Evolutionary conservation across 2,888 invertebrate species (phyloP), one percentile per base, ranked within the genome.

Genomic region (Harpalus rufipes): DNA sequence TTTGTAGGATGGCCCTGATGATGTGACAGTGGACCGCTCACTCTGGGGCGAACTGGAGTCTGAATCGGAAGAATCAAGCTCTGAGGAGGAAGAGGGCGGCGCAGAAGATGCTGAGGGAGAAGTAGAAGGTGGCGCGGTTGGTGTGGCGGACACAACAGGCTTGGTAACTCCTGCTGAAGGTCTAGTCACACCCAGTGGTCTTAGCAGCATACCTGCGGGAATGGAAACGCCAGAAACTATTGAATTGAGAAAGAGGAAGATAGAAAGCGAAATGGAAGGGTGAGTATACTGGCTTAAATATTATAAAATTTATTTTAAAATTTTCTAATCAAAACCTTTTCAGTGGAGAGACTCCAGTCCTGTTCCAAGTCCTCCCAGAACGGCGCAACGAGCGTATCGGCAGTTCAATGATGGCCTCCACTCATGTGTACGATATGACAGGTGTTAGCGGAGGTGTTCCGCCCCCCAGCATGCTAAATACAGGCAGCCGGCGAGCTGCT

Each of bases 151-250:
- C 88, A 95, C 96, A 81, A 95, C 96, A 58, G 98, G 98, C 6
- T 92, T 97, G 86, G 96, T 97, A 0, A 99, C 98, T 0, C 98
- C 98, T 0, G 97, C 97, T 32, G 98, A 97, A 91, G 97, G 97
- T 1, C 92, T 98, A 74, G 96, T 97, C 16, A 99, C 98, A n/a
- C 98, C 98, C 0, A 97, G 98, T 87, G 98, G 99, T 56, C 94
- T 98, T 87, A 96, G 96, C 58, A 95, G 95, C 86, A 96, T 98
- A 84, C 98, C 98, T 12, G 96, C 97, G 74, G 99, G 99, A 85
- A 94, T 99, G 92, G 99, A 99, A 92, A 99, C 99, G 0, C 99
- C 99, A 0, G 99, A 99, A 90, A 97, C 98, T 87, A 99, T 99
- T 89, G 99, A 99, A 90, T 93, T 99, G 87, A 93, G 99, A 87